Base-by-base conservation (phyloP, 2,113 vertebrate species). In the Lepus americanus region DNA sequence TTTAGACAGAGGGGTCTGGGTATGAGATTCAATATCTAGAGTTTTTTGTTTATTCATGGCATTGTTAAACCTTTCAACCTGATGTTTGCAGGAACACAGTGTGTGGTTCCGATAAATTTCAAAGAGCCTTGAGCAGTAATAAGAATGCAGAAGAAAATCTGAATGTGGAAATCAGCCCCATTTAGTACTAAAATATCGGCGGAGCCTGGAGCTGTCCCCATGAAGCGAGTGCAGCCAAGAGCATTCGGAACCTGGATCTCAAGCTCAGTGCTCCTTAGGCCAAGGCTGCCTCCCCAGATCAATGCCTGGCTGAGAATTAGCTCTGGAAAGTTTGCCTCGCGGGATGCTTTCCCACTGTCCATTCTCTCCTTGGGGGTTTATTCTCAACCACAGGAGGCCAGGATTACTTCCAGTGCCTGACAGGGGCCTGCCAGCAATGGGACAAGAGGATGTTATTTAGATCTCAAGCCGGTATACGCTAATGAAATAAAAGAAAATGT, bases 101-200 rank as follows among this genome's bases (percentile, higher is more conserved):
- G 97, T 94, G 92, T 97, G 97, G 95, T 97, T 98, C 94, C 97
- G 95, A 97, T 95, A 91, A 59, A 97, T 98, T 97, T 97, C 94
- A 93, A 80, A 92, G 90, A 95, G 97, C 96, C 96, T 97, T 90
- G 93, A 95, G 97, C 90, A 94, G 88, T 82, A 88, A 97, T 94
- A 96, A 97, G 94, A 97, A 96, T 74, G 92, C 3, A 51, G 36
- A 11, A 22, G 72, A 63, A 51, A 31, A 87, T 97, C 95, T 96
- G 97, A 96, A 33, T 97, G 96, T 97, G 92, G 97, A 89, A 88
- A 95, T 97, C 92, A 89, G 92, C 80, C 64, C 55, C 70, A 88
- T 86, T 96, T 96, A 89, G 85, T 83, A 79, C 78, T 73, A 93
- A 96, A 95, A 97, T 77, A 85, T 81, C 89, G 96, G 69, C 51